These are phyloP conservation scores for Herminia tarsipennalis DNA, from an alignment of 2,888 invertebrate species.

Conservation along the genomic window DNA sequence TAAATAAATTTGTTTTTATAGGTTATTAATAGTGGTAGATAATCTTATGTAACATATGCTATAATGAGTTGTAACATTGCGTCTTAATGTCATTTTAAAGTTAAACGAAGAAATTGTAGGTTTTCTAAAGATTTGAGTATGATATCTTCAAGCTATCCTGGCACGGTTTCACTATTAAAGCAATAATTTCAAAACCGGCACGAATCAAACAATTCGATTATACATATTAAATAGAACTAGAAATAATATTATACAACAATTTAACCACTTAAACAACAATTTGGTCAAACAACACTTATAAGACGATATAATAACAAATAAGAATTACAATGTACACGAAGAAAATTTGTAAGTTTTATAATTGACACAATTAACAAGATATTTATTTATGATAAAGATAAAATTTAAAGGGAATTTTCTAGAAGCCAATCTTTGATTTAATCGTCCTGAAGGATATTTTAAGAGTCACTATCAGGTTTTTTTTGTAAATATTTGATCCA, in stretches of 20 bases:
- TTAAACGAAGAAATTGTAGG: too few relatives aligned
- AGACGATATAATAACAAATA: conserved; percentile 50
- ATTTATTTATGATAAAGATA: conserved; percentile 26
- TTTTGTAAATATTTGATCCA: conserved; percentile 1
- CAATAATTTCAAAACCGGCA: background rate
- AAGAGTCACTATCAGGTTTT: background rate
- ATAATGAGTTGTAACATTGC: background rate
- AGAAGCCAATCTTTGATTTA: background rate
- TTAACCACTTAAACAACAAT: conserved; percentile 66
- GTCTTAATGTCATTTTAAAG: background rate
- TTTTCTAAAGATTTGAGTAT: too few relatives aligned
- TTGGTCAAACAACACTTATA: conserved; percentile 73
- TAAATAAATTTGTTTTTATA: too few relatives aligned
- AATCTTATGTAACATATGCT: too few relatives aligned
- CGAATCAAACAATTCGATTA: conserved; percentile 23
- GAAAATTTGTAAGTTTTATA: conserved; percentile 52
- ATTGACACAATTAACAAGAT: conserved; percentile 64
- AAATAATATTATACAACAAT: conserved; percentile 59
- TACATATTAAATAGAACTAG: conserved; percentile 50
- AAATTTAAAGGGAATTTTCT: conserved; percentile 2
- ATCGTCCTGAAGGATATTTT: conserved; percentile 1
- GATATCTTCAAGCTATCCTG: too few relatives aligned
- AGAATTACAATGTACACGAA: conserved; percentile 28
- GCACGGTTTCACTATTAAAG: too few relatives aligned
- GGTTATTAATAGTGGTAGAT: too few relatives aligned